phyloP scores from a whole-genome alignment of 2,888 invertebrate genomes.

The Thalpophila matura region DNA sequence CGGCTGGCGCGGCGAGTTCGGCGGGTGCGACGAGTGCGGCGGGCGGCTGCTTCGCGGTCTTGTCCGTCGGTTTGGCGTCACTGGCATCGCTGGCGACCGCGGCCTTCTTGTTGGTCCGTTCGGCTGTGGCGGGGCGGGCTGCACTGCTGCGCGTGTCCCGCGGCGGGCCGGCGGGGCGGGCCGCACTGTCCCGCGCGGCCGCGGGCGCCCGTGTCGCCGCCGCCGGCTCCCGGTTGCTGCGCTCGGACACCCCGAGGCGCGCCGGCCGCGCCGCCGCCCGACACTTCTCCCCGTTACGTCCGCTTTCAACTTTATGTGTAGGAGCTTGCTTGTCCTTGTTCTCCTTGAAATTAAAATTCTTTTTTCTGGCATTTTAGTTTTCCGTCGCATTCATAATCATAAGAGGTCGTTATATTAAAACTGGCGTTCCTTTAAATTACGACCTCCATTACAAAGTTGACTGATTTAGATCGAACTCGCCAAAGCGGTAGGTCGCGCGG shows the following conservation, averaged over 20 bases:
- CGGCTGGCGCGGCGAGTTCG: too few relatives aligned
- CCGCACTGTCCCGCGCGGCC: not conserved
- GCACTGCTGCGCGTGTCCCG: not conserved
- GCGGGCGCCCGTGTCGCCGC: not conserved
- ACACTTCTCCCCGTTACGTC: not conserved
- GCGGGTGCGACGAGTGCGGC: too few relatives aligned
- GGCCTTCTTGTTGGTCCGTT: not conserved
- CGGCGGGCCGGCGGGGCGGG: not conserved
- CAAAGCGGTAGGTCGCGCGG: not conserved
- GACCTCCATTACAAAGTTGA: not conserved
- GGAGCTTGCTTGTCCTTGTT: slow-evolving; percentile 22
- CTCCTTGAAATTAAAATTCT: slow-evolving; percentile 40
- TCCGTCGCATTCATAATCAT: too few relatives aligned
- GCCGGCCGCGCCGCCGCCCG: not conserved
- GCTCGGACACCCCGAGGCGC: not conserved
- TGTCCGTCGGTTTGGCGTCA: too few relatives aligned
- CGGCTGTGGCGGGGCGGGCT: not conserved
- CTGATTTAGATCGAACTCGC: not conserved
- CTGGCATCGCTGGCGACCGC: too few relatives aligned
- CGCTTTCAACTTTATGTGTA: slow-evolving; percentile 8
- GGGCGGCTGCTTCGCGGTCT: too few relatives aligned
- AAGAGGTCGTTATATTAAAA: too few relatives aligned
- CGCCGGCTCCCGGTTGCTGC: slow-evolving; percentile 4
- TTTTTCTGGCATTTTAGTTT: slow-evolving; percentile 2
- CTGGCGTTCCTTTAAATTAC: too few relatives aligned